phyloP scores from a whole-genome alignment of 2,797 vertebrate genomes.

The Paramormyrops hopkinsi region DNA sequence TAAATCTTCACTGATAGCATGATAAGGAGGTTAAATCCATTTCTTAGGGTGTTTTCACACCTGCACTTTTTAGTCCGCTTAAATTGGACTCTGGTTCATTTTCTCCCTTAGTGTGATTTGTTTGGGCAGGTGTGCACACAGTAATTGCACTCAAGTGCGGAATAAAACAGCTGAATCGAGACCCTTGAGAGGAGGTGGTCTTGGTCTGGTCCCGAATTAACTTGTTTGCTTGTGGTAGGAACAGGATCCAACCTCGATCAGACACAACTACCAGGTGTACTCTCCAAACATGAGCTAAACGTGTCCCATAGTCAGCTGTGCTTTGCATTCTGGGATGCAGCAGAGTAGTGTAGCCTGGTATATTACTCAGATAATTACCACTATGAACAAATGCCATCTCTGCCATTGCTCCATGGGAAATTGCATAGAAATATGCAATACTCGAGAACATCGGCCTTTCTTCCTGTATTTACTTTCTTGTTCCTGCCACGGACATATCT shows the following conservation, averaged over 20 bases:
- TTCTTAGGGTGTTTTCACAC: conserved; percentile 16
- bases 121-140: background rate
- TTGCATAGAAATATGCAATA: background rate
- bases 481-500: background rate
- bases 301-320: background rate
- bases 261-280: background rate
- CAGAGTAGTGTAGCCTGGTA: background rate
- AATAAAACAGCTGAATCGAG: background rate
- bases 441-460: background rate
- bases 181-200: background rate
- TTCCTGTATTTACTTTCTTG: background rate
- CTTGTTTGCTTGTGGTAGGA: background rate
- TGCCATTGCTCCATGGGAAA: background rate
- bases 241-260: background rate
- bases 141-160: background rate
- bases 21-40: conserved; percentile 52
- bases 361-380: background rate
- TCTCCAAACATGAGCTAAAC: background rate
- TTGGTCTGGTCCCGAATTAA: background rate
- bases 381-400: background rate
- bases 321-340: background rate
- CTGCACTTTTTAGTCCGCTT: background rate
- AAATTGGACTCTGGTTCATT: background rate
- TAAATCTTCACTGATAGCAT: conserved; percentile 35
- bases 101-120: background rate